Evolutionary conservation across 2,113 vertebrate genomes (phyloP).

Genomic region (Myiozetetes cayanensis): DNA sequence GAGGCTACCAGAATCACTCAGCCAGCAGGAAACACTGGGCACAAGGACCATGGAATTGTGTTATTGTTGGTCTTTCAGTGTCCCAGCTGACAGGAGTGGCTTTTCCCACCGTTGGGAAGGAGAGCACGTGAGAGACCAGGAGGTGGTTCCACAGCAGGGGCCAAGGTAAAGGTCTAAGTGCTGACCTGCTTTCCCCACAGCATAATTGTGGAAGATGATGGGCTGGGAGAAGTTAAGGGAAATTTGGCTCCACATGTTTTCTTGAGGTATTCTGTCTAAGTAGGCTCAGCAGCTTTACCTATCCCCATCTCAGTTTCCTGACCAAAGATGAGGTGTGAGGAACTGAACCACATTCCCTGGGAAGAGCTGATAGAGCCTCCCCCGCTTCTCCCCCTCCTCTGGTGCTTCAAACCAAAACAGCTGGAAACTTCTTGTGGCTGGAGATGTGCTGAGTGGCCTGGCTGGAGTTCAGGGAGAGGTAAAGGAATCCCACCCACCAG

Average conservation of each 20-base stretch:
- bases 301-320: slow-evolving; percentile 44
- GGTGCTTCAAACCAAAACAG: slow-evolving; percentile 49
- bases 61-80: background rate
- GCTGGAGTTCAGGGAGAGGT: slow-evolving; percentile 47
- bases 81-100: background rate
- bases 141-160: background rate
- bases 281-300: slow-evolving; percentile 58
- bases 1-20: background rate
- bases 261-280: slow-evolving; percentile 38
- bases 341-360: slow-evolving; percentile 19
- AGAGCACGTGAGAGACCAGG: background rate
- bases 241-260: background rate
- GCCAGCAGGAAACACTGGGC: background rate
- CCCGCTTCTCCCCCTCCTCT: background rate
- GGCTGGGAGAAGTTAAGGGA: background rate
- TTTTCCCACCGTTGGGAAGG: rapidly evolving
- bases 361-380: slow-evolving; percentile 59
- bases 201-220: background rate
- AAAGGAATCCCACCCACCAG: slow-evolving; percentile 57
- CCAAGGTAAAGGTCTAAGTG: background rate
- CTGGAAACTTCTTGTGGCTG: slow-evolving; percentile 55
- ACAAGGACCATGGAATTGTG: background rate
- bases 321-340: slow-evolving; percentile 60
- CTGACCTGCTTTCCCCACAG: background rate
- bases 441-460: slow-evolving; percentile 61